Percentiles rank a stretch among this genome's conserved stretches.
These are phyloP conservation scores for Cyanistes caeruleus DNA, from an alignment of 2,113 vertebrate species.

Conservation along the genomic window DNA sequence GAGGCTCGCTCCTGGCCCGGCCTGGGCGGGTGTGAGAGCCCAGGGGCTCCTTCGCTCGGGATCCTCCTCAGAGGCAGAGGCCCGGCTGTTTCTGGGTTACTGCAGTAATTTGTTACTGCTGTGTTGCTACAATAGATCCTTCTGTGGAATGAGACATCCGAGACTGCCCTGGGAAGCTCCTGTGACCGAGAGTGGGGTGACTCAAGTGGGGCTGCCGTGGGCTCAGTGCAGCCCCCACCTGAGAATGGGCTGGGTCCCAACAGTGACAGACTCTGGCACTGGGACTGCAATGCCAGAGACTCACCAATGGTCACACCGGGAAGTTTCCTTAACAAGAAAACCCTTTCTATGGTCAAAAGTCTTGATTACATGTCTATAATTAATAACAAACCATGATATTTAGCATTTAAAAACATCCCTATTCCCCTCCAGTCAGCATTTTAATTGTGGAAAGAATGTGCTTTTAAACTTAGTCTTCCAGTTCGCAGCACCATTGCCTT, in stretches of 20 bases:
- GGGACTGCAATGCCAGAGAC: not conserved
- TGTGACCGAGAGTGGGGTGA: not conserved
- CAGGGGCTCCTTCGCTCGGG: fast-evolving
- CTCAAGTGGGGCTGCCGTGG: fast-evolving
- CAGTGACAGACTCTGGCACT: not conserved
- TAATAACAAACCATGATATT: not conserved
- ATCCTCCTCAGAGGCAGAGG: not conserved
- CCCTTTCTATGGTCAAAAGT: not conserved
- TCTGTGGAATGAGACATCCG: not conserved
- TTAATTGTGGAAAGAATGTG: not conserved
- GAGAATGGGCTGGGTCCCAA: fast-evolving
- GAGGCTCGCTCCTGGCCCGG: fast-evolving
- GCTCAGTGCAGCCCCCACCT: not conserved
- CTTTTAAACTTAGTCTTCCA: not conserved
- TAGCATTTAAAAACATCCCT: not conserved
- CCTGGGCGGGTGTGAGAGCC: not conserved
- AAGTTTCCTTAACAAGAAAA: not conserved
- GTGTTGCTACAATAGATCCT: not conserved
- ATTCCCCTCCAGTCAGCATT: not conserved
- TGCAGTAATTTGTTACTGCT: not conserved
- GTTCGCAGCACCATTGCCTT: not conserved
- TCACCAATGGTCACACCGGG: not conserved
- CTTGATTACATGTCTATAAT: not conserved
- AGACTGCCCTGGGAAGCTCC: not conserved
- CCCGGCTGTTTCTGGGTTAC: fast-evolving